Evolutionary conservation across 2,113 vertebrate species (phyloP).

Genomic region (Myiagra hebetior): DNA sequence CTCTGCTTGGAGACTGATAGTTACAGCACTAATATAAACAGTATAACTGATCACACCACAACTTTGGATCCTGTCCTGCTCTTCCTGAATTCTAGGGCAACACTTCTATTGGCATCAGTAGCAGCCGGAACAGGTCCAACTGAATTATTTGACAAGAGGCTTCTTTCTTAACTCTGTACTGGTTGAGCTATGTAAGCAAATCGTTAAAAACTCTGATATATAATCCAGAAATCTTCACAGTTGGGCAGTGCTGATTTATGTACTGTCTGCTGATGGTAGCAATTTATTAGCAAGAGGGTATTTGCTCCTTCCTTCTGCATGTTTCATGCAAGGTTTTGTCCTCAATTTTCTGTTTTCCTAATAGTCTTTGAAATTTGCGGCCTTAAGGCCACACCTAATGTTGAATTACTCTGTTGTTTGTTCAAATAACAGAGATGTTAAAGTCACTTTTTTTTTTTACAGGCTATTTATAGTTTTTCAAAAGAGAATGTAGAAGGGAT

Average conservation of each 20-base stretch:
- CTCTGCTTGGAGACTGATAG: neutral
- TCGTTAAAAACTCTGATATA: slow-evolving; percentile 4
- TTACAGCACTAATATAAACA: neutral
- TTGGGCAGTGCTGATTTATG: neutral
- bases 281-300: neutral
- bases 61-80: neutral
- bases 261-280: neutral
- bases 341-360: neutral
- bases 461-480: neutral
- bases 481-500: neutral
- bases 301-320: neutral
- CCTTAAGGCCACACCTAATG: neutral
- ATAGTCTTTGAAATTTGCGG: neutral
- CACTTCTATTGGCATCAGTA: neutral
- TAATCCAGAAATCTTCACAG: slow-evolving; percentile 44
- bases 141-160: neutral
- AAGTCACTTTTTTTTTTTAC: neutral
- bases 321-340: neutral
- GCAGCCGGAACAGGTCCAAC: slow-evolving; percentile 23
- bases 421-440: neutral
- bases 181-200: neutral
- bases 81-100: neutral
- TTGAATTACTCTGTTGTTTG: neutral
- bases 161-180: slow-evolving; percentile 27
- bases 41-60: neutral